These are phyloP conservation scores for Clitarchus hookeri DNA, from an alignment of 2,888 invertebrate species.

Conservation along the genomic window DNA sequence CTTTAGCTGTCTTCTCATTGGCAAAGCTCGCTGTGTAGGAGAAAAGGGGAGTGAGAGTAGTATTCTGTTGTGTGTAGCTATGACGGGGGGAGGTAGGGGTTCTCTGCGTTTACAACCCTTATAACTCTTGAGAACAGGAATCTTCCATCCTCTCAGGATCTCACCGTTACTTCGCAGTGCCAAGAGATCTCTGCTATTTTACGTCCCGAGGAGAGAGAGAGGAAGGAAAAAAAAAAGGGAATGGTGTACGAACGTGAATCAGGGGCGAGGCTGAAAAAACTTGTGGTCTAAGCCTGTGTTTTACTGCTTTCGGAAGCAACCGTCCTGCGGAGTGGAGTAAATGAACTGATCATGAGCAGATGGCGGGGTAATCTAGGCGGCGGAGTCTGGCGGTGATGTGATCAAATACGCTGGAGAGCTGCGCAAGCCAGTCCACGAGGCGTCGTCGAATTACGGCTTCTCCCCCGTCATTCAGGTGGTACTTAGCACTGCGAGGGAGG, in stretches of 20 bases:
- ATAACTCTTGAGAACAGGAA: not conserved
- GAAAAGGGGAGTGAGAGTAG: not conserved
- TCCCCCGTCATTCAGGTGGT: too few species aligned
- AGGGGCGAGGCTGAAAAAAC: not conserved
- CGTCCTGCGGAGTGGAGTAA: not conserved
- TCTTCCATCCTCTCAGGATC: not conserved
- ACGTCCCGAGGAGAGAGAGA: not conserved
- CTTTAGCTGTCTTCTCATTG: too few species aligned
- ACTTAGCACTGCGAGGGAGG: too few species aligned
- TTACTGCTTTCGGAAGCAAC: not conserved
- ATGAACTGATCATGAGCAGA: not conserved
- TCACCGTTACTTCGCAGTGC: not conserved
- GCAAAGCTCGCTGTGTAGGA: too few species aligned
- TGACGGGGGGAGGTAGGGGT: not conserved
- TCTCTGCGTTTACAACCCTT: not conserved
- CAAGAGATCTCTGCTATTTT: not conserved
- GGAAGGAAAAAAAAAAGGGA: too few species aligned
- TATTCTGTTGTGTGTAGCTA: not conserved
- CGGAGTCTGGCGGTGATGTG: not conserved
- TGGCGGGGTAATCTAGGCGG: not conserved
- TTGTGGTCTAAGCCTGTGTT: not conserved
- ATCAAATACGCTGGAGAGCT: not conserved
- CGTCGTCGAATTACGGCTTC: too few species aligned
- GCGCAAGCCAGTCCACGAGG: not conserved
- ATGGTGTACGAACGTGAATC: too few species aligned